Evolutionary conservation across 2,888 invertebrate genomes (phyloP).

Genomic region (Iphiclides podalirius): DNA sequence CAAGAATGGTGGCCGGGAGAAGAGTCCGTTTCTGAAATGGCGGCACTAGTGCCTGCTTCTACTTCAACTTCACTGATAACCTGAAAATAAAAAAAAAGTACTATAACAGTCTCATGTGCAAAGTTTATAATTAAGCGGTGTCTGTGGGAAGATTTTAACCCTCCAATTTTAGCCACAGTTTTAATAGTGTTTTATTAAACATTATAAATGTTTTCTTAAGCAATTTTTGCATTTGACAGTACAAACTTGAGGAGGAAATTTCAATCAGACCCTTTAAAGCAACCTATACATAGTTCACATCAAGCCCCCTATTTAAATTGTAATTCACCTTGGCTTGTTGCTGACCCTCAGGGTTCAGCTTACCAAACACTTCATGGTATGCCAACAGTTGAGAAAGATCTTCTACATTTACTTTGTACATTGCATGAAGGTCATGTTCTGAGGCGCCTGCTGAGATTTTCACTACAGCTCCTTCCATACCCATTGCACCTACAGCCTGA

Average conservation of each 20-base stretch:
- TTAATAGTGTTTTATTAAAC: too few species aligned
- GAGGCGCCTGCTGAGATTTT: slow-evolving; percentile 85
- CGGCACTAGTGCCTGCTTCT: slow-evolving; percentile 79
- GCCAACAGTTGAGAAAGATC: slow-evolving; percentile 91
- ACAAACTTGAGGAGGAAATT: too few species aligned
- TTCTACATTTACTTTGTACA: slow-evolving; percentile 91
- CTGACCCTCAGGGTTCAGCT: slow-evolving; percentile 66
- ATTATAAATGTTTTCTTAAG: too few species aligned
- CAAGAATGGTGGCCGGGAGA: slow-evolving; percentile 88
- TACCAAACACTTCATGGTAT: slow-evolving; percentile 89
- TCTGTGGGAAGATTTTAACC: too few species aligned
- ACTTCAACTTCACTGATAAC: slow-evolving; percentile 69
- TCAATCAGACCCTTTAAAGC: too few species aligned
- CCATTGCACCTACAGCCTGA: slow-evolving; percentile 66
- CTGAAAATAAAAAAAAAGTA: slow-evolving; percentile 37
- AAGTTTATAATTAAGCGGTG: too few species aligned
- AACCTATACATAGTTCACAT: not conserved
- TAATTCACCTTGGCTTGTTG: slow-evolving; percentile 53
- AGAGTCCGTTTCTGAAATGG: slow-evolving; percentile 76
- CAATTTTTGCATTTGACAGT: too few species aligned
- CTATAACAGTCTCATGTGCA: not conserved
- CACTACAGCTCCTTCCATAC: slow-evolving; percentile 86
- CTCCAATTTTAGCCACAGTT: too few species aligned
- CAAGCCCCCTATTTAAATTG: not conserved
- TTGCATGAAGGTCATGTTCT: slow-evolving; percentile 88